Conservation (phyloP, 2,113 vertebrate genomes). For the Calyptommatus sinebrachiatus region DNA sequence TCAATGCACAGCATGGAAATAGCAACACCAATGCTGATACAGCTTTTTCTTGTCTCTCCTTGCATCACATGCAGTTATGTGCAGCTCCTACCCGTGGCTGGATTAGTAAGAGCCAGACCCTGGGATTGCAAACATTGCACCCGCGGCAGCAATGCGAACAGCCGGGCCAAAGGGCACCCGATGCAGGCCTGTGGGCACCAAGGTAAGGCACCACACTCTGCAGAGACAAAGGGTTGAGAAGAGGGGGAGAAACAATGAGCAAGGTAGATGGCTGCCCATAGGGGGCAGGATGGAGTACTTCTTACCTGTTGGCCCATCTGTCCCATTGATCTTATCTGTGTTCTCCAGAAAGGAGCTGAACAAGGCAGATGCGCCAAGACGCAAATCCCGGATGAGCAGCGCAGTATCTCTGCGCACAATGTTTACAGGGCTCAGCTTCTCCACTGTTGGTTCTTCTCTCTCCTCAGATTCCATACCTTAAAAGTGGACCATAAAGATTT, state of each 20-base stretch:
- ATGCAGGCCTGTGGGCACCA: neutral
- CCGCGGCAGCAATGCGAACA: neutral
- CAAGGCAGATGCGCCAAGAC: constrained; percentile 84
- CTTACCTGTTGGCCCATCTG: neutral
- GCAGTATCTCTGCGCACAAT: constrained; percentile 80
- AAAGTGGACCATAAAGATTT: neutral
- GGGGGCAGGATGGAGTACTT: constrained; percentile 7
- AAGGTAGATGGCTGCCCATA: accelerated
- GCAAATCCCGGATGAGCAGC: constrained; percentile 78
- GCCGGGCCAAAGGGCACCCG: neutral
- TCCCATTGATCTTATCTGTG: constrained; percentile 38
- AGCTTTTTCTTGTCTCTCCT: neutral
- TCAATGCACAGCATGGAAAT: neutral
- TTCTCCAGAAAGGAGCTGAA: constrained; percentile 80
- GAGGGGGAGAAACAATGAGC: neutral
- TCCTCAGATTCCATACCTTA: constrained; percentile 74
- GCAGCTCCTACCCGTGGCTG: neutral
- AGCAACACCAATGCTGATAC: too few relatives aligned
- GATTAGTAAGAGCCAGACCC: neutral
- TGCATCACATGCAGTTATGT: neutral
- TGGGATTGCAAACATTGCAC: neutral
- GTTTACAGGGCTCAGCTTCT: constrained; percentile 78
- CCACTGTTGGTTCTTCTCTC: constrained; percentile 56
- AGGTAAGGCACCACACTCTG: neutral
- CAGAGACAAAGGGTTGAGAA: neutral